A percentile compares a stretch with the other conserved stretches of the same genome.
Conservation (phyloP, 2,797 vertebrate species). For the Pangasius macronema region DNA sequence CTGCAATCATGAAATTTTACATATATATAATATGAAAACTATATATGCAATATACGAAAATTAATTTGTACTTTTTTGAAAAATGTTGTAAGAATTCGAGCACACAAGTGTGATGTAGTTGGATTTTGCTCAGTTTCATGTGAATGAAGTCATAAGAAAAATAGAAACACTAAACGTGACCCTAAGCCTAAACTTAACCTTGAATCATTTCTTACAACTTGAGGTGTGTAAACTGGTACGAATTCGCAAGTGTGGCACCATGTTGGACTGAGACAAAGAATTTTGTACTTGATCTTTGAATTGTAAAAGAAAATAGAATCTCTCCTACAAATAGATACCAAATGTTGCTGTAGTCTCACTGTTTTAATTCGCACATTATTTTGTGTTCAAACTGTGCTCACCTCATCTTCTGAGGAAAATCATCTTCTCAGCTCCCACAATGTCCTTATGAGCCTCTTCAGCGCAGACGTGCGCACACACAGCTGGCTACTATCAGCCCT, state of each 20-base stretch:
- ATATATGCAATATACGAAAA: background rate
- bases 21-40: background rate
- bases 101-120: background rate
- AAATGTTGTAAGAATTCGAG: background rate
- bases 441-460: background rate
- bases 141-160: background rate
- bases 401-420: background rate
- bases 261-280: background rate
- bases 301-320: too few relatives aligned
- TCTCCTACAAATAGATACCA: background rate
- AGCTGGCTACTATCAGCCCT: slow-evolving; percentile 20
- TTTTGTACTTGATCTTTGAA: background rate
- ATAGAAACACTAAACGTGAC: background rate
- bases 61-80: background rate
- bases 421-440: slow-evolving; percentile 6
- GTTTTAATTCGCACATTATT: background rate
- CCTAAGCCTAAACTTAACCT: background rate
- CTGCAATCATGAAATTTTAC: background rate
- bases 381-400: slow-evolving; percentile 21
- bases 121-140: background rate
- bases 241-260: background rate
- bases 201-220: background rate
- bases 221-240: background rate
- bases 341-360: background rate
- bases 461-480: background rate